Base-by-base conservation (phyloP, 2,888 invertebrate species). In the Amblyjoppa proteus region DNA sequence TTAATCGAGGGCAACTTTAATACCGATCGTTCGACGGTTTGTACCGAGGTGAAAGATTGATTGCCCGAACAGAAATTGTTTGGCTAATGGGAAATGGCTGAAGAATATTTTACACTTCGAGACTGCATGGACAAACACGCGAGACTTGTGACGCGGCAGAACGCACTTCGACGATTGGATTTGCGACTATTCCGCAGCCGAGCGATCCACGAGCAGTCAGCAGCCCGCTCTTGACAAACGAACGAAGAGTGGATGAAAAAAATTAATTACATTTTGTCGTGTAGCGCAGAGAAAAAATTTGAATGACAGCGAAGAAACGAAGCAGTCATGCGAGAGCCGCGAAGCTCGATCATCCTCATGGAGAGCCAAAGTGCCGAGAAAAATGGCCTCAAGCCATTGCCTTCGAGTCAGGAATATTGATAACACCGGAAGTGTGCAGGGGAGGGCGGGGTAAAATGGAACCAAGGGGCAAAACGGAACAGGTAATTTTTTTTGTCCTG, bases 1-100 rank as follows among this genome's bases (percentile, higher is more conserved):
- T 34, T 34, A 5, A 13, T 3, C 28, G 61, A 56, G 58, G 53
- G 68, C 53, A 56, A 66, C 70, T 64, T 82, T 71, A 69, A 61
- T 73, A 53, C 49, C n/a, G 51, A 70, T 61, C 34, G n/a, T 31
- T 56, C 34, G 66, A 31, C 51, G 49, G 13, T 61, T 61, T 61
- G 28, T 13, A 16, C 5, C 61, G 13, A 31, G 5, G 31, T 28
- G 11, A n/a, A 31, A 64, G 64, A 64, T 64, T 34, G 64, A 64
- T 64, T 34, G 58, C 58, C 25, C 28, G 13, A 28, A 58, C 16
- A 64, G 31, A 34, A 64, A 31, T n/a, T 34, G 58, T 58, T 58
- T 58, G 28, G 58, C 13, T 58, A 28, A 58, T 58, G 58, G 28
- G 28, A 28, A 58, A 58, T 28, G 28, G 58, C 25, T 58, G 58